A percentile compares a stretch with the other conserved stretches of the same genome.
phyloP scores from a whole-genome alignment of 1,140 invertebrate species.

The Aleiodes sp. region DNA sequence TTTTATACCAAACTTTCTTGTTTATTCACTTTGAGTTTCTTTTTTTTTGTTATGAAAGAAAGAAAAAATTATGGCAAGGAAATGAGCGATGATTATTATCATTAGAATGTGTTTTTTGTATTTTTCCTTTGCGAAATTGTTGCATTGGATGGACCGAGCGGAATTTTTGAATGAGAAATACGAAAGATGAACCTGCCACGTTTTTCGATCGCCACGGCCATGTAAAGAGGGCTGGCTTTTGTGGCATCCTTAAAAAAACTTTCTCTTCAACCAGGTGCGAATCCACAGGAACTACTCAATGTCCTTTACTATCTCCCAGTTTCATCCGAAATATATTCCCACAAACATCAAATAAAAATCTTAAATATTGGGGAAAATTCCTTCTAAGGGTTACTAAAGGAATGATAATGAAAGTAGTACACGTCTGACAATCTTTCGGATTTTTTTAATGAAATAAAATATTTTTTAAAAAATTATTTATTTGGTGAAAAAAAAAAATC shows the following conservation, averaged over 20 bases:
- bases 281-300: background rate
- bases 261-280: slow-evolving; percentile 20
- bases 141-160: background rate
- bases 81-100: slow-evolving; percentile 4
- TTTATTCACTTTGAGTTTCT: background rate
- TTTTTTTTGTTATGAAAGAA: too few relatives aligned
- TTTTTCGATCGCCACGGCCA: background rate
- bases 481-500: too few relatives aligned
- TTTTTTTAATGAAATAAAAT: too few relatives aligned
- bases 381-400: too few relatives aligned
- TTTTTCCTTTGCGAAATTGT: background rate
- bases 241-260: slow-evolving; percentile 6
- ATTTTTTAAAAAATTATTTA: too few relatives aligned
- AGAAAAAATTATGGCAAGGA: background rate
- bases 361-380: too few relatives aligned
- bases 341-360: too few relatives aligned
- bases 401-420: too few relatives aligned
- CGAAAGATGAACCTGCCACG: slow-evolving; percentile 26
- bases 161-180: slow-evolving; percentile 20
- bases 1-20: slow-evolving; percentile 22
- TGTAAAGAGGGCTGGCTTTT: background rate
- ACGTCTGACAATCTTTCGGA: too few relatives aligned
- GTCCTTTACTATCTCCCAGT: background rate
- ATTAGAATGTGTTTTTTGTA: background rate
- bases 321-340: background rate